Evolutionary conservation across 1,140 invertebrate genomes (phyloP).

Genomic region (Calliphora vicina): DNA sequence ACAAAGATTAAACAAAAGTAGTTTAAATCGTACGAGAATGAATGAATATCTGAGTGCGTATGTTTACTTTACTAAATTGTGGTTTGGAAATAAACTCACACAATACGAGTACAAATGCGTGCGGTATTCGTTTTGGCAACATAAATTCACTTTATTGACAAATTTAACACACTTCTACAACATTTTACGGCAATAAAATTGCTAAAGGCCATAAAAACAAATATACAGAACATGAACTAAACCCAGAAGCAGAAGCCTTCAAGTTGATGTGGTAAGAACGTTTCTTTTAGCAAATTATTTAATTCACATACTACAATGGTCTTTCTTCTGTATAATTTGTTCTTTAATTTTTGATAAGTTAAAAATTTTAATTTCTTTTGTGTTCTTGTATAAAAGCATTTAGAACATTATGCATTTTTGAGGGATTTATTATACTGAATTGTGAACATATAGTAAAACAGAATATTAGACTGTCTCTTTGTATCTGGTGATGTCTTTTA

Average conservation of each 20-base stretch:
- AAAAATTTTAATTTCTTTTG: no score
- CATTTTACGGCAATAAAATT: conserved; percentile 1
- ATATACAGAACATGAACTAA: not conserved
- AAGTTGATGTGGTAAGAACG: not conserved
- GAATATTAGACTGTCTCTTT: no score
- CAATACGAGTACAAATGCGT: not conserved
- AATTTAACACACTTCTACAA: not conserved
- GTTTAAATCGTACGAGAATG: not conserved
- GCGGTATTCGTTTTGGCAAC: not conserved
- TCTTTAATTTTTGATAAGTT: no score
- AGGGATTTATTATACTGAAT: no score
- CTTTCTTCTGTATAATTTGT: no score
- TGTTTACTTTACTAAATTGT: not conserved
- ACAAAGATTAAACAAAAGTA: not conserved
- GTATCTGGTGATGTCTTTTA: no score
- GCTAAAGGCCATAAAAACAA: not conserved
- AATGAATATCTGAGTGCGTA: not conserved
- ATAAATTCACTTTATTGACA: not conserved
- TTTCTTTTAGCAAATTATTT: not conserved
- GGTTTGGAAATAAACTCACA: not conserved
- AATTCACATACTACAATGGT: not conserved
- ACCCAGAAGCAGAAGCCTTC: no score
- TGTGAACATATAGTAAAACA: no score
- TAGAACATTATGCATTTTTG: no score
- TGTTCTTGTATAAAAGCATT: no score